Evolutionary conservation across 2,888 invertebrate genomes (phyloP).

Genomic region (Ophion ventricosus): DNA sequence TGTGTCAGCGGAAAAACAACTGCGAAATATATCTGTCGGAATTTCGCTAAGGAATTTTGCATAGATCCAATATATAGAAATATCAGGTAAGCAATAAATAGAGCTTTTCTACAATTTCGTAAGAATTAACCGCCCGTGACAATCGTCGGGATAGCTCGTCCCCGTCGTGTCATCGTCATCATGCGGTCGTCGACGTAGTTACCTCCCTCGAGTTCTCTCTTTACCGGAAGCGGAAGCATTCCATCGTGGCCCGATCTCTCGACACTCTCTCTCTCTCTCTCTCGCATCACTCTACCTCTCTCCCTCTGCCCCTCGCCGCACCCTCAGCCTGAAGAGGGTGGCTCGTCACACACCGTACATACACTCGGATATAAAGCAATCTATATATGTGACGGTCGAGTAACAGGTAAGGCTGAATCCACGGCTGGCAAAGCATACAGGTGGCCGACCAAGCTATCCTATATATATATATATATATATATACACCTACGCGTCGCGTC

Average conservation of each 20-base stretch:
- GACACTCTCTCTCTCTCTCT: conserved; percentile 57
- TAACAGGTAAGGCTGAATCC: conserved; percentile 83
- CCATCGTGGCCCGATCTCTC: conserved; percentile 67
- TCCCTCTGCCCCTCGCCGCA: conserved; percentile 61
- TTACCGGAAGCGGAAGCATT: conserved; percentile 76
- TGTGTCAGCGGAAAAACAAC: too few relatives aligned
- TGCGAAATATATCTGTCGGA: too few relatives aligned
- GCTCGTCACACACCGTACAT: conserved; percentile 51
- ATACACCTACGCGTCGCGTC: conserved; percentile 44
- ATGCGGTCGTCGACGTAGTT: conserved; percentile 50
- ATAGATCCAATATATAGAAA: neutral
- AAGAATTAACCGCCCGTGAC: conserved; percentile 66
- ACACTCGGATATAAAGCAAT: conserved; percentile 33
- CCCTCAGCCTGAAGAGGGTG: conserved; percentile 52
- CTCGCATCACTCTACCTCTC: conserved; percentile 40
- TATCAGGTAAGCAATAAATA: neutral
- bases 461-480: conserved; percentile 61
- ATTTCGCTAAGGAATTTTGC: too few relatives aligned
- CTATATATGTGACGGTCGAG: conserved; percentile 73
- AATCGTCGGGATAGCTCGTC: conserved; percentile 69
- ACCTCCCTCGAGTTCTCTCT: conserved; percentile 65
- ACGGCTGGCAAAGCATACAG: conserved; percentile 82
- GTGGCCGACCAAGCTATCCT: conserved; percentile 80
- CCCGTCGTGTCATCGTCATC: conserved; percentile 50
- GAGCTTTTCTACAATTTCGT: conserved; percentile 16